phyloP scores from a whole-genome alignment of 2,113 vertebrate species.

The Apaloderma vittatum region DNA sequence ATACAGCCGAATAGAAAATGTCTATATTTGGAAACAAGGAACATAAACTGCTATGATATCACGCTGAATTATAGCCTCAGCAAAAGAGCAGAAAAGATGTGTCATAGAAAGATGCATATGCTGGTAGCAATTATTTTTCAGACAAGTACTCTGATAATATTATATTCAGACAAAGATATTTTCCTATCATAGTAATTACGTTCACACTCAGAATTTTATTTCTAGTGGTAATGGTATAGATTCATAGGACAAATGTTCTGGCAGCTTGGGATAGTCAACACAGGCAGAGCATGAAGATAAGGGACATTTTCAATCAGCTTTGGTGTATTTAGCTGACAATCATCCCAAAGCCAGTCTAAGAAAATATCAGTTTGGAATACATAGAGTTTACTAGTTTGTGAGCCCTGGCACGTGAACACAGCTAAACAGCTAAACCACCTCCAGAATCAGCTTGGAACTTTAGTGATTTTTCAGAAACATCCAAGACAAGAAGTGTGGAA shows the following conservation, averaged over 20 bases:
- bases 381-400: background rate
- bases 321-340: background rate
- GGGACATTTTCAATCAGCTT: background rate
- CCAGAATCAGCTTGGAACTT: background rate
- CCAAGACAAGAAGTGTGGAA: background rate
- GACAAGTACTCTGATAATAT: background rate
- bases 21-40: background rate
- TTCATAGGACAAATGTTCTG: background rate
- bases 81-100: background rate
- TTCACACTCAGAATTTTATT: background rate
- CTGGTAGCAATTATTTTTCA: background rate
- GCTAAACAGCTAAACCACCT: background rate
- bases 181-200: background rate
- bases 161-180: background rate
- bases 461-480: background rate
- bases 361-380: background rate
- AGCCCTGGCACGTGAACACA: background rate
- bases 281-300: background rate
- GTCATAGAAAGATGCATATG: background rate
- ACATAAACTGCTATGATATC: background rate
- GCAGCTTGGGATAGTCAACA: background rate
- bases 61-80: background rate
- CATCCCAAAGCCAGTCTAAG: background rate
- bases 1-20: background rate
- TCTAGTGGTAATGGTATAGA: background rate